Base-by-base conservation (phyloP, 2,113 vertebrate species). In the Myotis davidii region DNA sequence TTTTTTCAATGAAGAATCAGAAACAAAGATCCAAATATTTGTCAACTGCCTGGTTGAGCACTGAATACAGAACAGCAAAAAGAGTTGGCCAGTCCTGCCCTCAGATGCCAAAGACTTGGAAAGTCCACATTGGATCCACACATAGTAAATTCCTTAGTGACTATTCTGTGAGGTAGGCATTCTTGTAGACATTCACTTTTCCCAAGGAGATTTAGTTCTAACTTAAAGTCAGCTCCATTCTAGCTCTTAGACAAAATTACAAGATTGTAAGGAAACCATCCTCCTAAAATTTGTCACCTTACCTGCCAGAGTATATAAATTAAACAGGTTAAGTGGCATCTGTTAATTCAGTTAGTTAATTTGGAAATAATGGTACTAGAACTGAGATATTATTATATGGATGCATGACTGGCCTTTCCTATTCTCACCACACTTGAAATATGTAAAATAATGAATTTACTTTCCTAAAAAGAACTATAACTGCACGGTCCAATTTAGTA, bases 1-100 rank as follows among this genome's bases (percentile, higher is more conserved):
- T 59, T 88, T 88, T 90, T 70, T 74, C 59, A 88, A 56, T 29
- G 34, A 94, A 88, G 32, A 86, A 89, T 64, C 27, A 79, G 42
- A 73, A 77, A 32, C 59, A 83, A 93, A 52, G n/a, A 76, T 9
- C 39, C 92, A 64, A 93, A 12, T 85, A 13, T 69, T 81, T 25
- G 18, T 48, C 83, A 50, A 34, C 45, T 21, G 32, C 56, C 56
- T 83, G 14, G 14, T 17, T 79, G 56, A 65, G 81, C 52, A 52
- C 29, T 84, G 32, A 85, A 90, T 77, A 54, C 34, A 52, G 78
- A 85, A 39, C 27, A 92, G 64, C n/a, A 13, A 79, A 32, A 8
- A 27, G 32, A 16, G 3, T 32, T 77, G 76, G 7, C 25, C 32
- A 61, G 20, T 21, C 18, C 32, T 72, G 17, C 29, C 59, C 61